These are phyloP conservation scores for Xestoiulus laeticollis DNA, from an alignment of 2,888 invertebrate genomes.

Conservation along the genomic window DNA sequence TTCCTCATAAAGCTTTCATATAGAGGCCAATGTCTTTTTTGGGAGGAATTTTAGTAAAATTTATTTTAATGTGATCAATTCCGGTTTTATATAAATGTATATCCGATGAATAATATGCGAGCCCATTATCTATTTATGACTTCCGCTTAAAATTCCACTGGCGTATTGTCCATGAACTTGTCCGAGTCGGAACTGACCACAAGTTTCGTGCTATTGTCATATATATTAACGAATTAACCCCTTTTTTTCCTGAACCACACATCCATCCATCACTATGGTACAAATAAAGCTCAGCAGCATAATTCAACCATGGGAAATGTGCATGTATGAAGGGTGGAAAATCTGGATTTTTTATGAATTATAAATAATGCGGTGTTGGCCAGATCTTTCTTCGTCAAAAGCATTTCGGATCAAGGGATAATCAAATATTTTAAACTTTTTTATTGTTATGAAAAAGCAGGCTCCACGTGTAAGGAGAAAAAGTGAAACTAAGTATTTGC, in stretches of 20 bases:
- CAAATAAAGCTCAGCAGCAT: background rate
- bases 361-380: background rate
- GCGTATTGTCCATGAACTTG: background rate
- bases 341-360: conserved; percentile 8
- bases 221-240: conserved; percentile 5
- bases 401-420: background rate
- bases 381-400: background rate
- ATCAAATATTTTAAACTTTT: background rate
- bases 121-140: background rate
- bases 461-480: background rate
- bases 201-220: background rate
- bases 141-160: background rate
- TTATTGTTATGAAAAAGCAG: background rate
- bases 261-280: background rate
- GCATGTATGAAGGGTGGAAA: background rate
- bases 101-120: background rate
- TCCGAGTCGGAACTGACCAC: background rate
- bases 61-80: background rate
- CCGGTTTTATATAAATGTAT: background rate
- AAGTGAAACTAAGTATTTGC: no score
- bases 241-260: background rate
- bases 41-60: background rate
- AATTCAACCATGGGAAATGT: background rate
- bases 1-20: background rate
- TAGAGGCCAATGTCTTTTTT: background rate